These are phyloP conservation scores for Yponomeuta cagnagella DNA, from an alignment of 2,888 invertebrate genomes.

Conservation along the genomic window DNA sequence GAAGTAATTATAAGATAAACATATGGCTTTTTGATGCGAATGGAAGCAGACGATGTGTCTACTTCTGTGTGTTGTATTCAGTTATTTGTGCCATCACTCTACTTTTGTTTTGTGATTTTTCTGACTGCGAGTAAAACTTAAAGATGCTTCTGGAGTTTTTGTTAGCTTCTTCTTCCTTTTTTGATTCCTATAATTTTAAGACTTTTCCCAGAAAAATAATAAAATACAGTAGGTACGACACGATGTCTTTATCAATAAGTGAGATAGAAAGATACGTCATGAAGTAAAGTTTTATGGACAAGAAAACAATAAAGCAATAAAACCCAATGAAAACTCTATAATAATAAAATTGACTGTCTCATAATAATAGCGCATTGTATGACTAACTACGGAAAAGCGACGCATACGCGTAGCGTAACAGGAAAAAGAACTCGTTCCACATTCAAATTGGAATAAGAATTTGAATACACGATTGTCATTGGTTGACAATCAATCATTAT, in stretches of 20 bases:
- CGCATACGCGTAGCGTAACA: constrained; percentile 47
- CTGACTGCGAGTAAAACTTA: not conserved
- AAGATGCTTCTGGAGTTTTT: not conserved
- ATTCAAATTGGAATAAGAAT: constrained; percentile 66
- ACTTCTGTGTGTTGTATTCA: constrained; percentile 41
- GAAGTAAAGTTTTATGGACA: constrained; percentile 13
- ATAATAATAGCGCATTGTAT: constrained; percentile 53
- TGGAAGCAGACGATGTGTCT: not conserved
- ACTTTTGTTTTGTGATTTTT: not conserved
- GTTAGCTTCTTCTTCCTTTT: not conserved
- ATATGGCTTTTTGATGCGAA: constrained; percentile 53
- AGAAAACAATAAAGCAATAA: constrained; percentile 23
- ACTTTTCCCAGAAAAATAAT: not conserved
- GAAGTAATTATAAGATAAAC: constrained; percentile 62
- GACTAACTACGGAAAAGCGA: constrained; percentile 48
- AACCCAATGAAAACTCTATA: constrained; percentile 36
- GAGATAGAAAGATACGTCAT: not conserved
- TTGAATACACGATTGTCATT: constrained; percentile 71
- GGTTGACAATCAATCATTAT: constrained; percentile 73
- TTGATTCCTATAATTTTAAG: not conserved
- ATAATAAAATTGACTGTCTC: not conserved
- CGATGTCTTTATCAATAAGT: not conserved
- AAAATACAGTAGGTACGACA: not conserved
- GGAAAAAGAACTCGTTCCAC: constrained; percentile 66
- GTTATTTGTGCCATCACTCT: constrained; percentile 37